Conservation (phyloP, 53 echinoderm and acorn worm genomes). For the Glandiceps talaboti region DNA sequence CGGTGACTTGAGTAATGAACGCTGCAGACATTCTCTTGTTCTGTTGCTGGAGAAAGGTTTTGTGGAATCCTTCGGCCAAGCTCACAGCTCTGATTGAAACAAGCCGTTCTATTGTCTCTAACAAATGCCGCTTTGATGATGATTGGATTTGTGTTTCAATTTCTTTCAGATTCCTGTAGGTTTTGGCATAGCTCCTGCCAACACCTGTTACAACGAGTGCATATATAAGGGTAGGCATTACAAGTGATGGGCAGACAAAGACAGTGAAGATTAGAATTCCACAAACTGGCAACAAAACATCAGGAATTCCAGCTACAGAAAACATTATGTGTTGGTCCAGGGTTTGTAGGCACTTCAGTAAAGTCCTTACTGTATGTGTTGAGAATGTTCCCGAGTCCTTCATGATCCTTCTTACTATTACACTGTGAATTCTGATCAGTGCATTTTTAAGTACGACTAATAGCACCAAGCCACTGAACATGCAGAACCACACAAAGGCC, state of each 20-base stretch:
- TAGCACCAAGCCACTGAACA: neutral
- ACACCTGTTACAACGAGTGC: neutral
- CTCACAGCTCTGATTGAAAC: neutral
- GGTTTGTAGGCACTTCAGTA: neutral
- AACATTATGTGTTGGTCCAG: neutral
- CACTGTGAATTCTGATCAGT: neutral
- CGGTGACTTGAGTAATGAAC: neutral
- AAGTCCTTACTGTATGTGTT: neutral
- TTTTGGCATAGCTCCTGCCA: neutral
- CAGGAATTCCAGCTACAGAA: neutral
- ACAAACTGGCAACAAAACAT: neutral
- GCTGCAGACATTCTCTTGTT: neutral
- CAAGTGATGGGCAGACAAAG: neutral
- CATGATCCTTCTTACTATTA: neutral
- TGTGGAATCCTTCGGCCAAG: neutral
- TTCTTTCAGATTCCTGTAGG: neutral
- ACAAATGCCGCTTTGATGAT: neutral
- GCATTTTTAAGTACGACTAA: neutral
- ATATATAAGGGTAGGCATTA: neutral
- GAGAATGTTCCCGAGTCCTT: neutral
- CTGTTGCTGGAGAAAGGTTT: neutral
- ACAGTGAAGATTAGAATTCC: neutral
- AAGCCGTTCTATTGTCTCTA: neutral
- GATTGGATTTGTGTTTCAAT: neutral
- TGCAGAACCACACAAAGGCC: neutral